Evolutionary conservation across 92 coral and sea anemone genomes (phyloP).

Genomic region (Virgularia gustaviana): DNA sequence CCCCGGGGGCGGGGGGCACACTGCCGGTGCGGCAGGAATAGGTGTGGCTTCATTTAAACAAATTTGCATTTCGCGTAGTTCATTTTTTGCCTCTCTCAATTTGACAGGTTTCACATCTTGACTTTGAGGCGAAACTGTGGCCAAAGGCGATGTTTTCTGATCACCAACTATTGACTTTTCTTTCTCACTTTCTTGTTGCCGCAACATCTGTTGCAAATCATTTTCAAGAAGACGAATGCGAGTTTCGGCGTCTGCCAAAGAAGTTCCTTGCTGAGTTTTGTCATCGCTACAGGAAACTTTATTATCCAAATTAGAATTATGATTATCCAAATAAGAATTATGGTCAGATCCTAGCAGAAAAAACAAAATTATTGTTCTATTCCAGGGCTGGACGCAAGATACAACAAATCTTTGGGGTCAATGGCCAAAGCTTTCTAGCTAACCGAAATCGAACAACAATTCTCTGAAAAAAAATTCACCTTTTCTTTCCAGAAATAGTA

Average conservation of each 20-base stretch:
- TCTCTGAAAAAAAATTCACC: not conserved
- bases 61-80: not conserved
- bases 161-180: not conserved
- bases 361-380: too few species aligned
- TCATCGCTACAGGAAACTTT: too few species aligned
- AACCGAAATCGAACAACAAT: too few species aligned
- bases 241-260: not conserved
- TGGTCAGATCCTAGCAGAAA: too few species aligned
- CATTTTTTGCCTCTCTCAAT: conserved; percentile 8
- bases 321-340: too few species aligned
- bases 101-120: not conserved
- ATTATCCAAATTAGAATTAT: too few species aligned
- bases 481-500: conserved; percentile 82
- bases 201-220: not conserved
- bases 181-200: not conserved
- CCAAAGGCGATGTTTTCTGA: not conserved
- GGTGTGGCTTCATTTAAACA: conserved; percentile 36
- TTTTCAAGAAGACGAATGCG: conserved; percentile 2
- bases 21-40: conserved; percentile 32
- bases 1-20: conserved; percentile 72
- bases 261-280: too few species aligned
- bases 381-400: too few species aligned
- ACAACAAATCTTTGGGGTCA: too few species aligned
- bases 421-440: too few species aligned
- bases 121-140: not conserved